Conservation (phyloP, 1,140 invertebrate species). For the Nautilus pompilius region DNA sequence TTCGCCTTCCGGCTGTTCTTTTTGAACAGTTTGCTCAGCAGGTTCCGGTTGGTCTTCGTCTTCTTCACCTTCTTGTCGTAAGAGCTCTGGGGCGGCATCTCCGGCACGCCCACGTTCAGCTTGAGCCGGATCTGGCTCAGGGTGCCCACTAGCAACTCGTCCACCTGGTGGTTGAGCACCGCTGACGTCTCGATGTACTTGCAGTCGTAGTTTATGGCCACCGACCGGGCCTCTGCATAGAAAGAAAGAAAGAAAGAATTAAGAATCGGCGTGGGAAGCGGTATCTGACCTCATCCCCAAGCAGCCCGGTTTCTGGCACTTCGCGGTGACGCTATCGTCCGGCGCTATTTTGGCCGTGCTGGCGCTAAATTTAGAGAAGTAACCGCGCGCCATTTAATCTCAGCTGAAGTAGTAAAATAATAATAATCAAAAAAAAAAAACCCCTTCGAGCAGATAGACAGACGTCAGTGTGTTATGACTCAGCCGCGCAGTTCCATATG, state of each 20-base stretch:
- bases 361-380: too few relatives aligned
- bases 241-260: constrained; percentile 7
- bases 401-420: too few relatives aligned
- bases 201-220: constrained; percentile 70
- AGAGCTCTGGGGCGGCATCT: not conserved
- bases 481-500: too few relatives aligned
- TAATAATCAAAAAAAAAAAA: too few relatives aligned
- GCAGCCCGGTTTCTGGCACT: too few relatives aligned
- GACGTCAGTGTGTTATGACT: too few relatives aligned
- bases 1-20: constrained; percentile 26
- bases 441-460: too few relatives aligned
- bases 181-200: constrained; percentile 82
- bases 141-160: constrained; percentile 75
- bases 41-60: constrained; percentile 11
- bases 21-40: constrained; percentile 33
- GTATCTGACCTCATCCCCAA: too few relatives aligned
- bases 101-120: constrained; percentile 10
- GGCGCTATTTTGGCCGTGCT: too few relatives aligned
- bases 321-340: too few relatives aligned
- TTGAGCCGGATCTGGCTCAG: constrained; percentile 60
- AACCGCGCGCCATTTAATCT: too few relatives aligned
- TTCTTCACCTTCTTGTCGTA: constrained; percentile 11
- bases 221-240: constrained; percentile 40
- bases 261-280: too few relatives aligned
- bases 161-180: constrained; percentile 76